Evolutionary conservation across 2,113 vertebrate genomes (phyloP).

Genomic region (Mellivora capensis): DNA sequence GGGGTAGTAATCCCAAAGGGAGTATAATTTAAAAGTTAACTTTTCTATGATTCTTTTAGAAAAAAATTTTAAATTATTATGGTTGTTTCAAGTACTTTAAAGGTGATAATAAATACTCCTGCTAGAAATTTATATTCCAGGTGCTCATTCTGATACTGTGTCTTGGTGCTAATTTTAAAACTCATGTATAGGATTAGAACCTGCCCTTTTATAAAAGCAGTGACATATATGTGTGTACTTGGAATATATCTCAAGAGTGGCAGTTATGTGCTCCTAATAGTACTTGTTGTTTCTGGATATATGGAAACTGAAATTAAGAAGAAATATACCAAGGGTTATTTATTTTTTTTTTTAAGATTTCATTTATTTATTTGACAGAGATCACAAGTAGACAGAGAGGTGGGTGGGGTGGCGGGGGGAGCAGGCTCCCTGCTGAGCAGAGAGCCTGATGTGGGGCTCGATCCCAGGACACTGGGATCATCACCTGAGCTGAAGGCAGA

Average conservation of each 20-base stretch:
- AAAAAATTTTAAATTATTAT: not conserved
- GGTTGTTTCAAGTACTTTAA: not conserved
- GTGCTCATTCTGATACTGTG: not conserved
- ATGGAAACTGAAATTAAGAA: not conserved
- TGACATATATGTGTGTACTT: not conserved
- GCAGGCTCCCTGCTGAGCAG: no score
- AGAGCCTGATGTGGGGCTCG: no score
- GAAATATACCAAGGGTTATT: not conserved
- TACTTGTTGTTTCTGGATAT: not conserved
- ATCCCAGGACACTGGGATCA: no score
- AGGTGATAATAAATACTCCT: constrained; percentile 41
- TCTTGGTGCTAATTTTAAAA: not conserved
- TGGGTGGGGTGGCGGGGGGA: no score
- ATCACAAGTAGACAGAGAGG: no score
- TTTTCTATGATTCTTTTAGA: not conserved
- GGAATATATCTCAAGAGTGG: not conserved
- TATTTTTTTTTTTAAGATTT: not conserved
- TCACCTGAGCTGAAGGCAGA: no score
- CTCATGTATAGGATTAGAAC: not conserved
- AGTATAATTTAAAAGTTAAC: constrained; percentile 37
- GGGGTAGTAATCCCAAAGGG: not conserved
- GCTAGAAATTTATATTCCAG: constrained; percentile 30
- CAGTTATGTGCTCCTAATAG: rapidly evolving
- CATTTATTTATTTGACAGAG: no score
- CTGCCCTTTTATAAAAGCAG: not conserved